A percentile compares a stretch with the other conserved stretches of the same genome.
Conservation (phyloP, 2,797 vertebrate genomes). For the Megaceryle alcyon region DNA sequence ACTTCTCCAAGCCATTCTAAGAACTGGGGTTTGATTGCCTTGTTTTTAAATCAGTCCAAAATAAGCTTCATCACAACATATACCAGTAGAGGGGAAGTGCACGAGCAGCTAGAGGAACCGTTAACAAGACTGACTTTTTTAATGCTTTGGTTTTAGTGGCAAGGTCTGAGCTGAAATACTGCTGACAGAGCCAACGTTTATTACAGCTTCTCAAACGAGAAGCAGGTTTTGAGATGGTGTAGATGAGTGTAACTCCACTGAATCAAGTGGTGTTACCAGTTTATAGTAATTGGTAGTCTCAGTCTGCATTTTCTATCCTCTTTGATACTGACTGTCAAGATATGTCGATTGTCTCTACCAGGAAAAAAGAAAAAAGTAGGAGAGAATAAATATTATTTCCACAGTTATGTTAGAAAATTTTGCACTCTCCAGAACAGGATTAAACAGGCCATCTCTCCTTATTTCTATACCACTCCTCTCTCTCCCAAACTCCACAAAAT, state of each 20-base stretch:
- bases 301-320: background rate
- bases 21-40: background rate
- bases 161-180: background rate
- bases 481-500: background rate
- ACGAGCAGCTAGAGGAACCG: background rate
- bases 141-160: background rate
- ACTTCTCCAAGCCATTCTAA: background rate
- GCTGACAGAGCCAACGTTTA: background rate
- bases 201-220: background rate
- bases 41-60: background rate
- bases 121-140: background rate
- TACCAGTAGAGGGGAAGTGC: background rate
- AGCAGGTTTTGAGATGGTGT: background rate
- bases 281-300: background rate
- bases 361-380: fast-evolving
- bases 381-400: background rate
- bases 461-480: background rate
- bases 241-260: background rate
- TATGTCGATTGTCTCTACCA: background rate
- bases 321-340: background rate
- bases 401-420: background rate
- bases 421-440: background rate
- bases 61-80: background rate
- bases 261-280: background rate
- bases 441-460: background rate